A percentile compares a stretch with the other conserved stretches of the same genome.
phyloP scores from a whole-genome alignment of 2,888 invertebrate genomes.

The Agrotis segetum region DNA sequence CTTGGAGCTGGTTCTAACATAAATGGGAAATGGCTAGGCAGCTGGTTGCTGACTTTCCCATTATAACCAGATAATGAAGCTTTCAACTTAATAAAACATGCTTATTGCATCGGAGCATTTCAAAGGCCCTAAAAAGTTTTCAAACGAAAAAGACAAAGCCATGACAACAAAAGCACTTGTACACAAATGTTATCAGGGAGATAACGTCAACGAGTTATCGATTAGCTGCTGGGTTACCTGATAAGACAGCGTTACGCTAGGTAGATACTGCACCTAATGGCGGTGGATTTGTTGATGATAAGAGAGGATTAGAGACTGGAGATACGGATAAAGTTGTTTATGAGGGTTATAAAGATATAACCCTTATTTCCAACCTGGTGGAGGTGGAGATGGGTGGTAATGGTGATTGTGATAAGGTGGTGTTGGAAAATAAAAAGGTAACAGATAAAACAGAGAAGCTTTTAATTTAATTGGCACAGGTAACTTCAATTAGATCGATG shows the following conservation, averaged over 20 bases:
- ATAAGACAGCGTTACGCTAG: conserved; percentile 40
- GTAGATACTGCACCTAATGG: neutral
- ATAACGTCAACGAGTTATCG: conserved; percentile 55
- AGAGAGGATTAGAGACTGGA: neutral
- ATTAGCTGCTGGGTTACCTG: conserved; percentile 37
- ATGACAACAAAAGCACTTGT: conserved; percentile 33
- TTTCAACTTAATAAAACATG: too few relatives aligned
- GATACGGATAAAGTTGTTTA: neutral
- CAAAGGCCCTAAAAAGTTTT: conserved; percentile 22
- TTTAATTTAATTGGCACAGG: too few relatives aligned
- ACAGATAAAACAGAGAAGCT: too few relatives aligned
- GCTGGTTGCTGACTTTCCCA: too few relatives aligned
- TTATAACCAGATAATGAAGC: too few relatives aligned
- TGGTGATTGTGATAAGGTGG: neutral
- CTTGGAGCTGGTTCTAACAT: too few relatives aligned
- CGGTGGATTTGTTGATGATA: conserved; percentile 19
- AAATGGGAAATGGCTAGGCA: too few relatives aligned
- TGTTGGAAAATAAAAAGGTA: too few relatives aligned
- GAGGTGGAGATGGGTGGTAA: neutral
- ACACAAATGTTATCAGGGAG: conserved; percentile 35
- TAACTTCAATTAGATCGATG: too few relatives aligned
- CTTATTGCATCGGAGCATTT: neutral
- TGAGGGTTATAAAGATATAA: neutral
- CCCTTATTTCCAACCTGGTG: too few relatives aligned
- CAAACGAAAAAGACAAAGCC: conserved; percentile 7